Base-by-base conservation (phyloP, 2,113 vertebrate species). In the Pteronura brasiliensis region DNA sequence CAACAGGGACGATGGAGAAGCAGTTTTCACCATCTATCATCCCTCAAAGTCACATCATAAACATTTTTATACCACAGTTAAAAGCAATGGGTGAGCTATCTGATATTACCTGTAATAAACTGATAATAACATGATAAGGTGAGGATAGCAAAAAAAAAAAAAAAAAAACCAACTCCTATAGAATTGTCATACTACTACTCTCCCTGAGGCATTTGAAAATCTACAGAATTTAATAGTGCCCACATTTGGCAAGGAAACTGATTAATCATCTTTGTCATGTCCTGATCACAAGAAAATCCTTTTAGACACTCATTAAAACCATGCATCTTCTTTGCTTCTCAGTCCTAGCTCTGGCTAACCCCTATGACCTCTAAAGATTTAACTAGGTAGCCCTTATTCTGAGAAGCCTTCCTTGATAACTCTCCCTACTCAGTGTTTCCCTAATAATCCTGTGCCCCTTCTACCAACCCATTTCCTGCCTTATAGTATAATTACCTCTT, bases 301-400 rank as follows among this genome's bases (percentile, higher is more conserved):
- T 61, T 23, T 0, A 49, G 21, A 36, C 0, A 1, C 7, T 9
- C 14, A 17, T 10, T 39, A 18, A 36, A 57, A 55, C 6, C 1
- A 42, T 3, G 1, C 1, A 63, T 39, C 39, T 65, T 72, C 77
- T 86, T 59, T 57, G 39, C 55, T 52, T 79, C 57, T 77, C 61
- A 76, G 57, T 42, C 49, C 25, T 31, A 59, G 34, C 74, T 88
- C n/a, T 79, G 52, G 49, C 52, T 61, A 34, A 44, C 1, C 0
- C 11, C 18, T 36, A 34, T 1, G 13, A 6, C 4, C 49, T 76
- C 47, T 63, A 29, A 92, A 57, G 21, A 59, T 34, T 81, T 23
- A 57, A 74, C 23, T 27, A 61, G 7, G 4, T 61, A 87, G 2
- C 27, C 18, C 69, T 71, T 59, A 55, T 34, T 57, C 7, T 67